phyloP scores from a whole-genome alignment of 2,797 vertebrate species.

The Macropodus opercularis region DNA sequence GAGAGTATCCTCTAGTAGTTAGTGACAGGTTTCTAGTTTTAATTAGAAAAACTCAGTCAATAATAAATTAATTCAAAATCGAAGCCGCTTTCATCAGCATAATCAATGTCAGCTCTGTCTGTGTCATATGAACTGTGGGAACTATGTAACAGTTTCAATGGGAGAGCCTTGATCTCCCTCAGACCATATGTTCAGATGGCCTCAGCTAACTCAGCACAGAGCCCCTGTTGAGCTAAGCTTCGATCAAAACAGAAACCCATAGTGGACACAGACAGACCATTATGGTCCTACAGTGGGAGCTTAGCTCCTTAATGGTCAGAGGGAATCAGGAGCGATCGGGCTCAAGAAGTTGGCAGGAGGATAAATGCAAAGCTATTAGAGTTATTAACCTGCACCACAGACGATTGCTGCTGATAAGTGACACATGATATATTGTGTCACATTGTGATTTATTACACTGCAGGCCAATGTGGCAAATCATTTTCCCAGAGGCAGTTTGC shows the following conservation, averaged over 20 bases:
- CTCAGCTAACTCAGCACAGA: slow-evolving; percentile 55
- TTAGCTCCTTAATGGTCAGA: slow-evolving; percentile 54
- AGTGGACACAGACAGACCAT: slow-evolving; percentile 51
- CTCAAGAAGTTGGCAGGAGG: slow-evolving; percentile 36
- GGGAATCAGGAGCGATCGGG: slow-evolving; percentile 23
- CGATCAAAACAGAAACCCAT: slow-evolving; percentile 55
- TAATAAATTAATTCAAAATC: too few species aligned
- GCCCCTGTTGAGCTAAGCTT: slow-evolving; percentile 54
- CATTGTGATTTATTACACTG: not conserved
- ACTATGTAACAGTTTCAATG: slow-evolving; percentile 34
- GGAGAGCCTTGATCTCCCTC: slow-evolving; percentile 48
- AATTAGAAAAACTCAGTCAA: too few species aligned
- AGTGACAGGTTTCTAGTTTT: not conserved
- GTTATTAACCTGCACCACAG: slow-evolving; percentile 49
- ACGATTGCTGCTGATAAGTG: slow-evolving; percentile 6
- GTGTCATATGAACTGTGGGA: slow-evolving; percentile 27
- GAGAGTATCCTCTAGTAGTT: not conserved
- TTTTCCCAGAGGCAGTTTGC: not conserved
- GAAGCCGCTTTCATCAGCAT: too few species aligned
- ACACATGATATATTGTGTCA: slow-evolving; percentile 4
- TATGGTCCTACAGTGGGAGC: slow-evolving; percentile 54
- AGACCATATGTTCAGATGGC: slow-evolving; percentile 63
- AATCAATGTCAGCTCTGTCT: slow-evolving; percentile 11
- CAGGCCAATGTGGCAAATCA: not conserved
- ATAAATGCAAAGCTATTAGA: slow-evolving; percentile 41